Evolutionary conservation across 2,113 vertebrate species (phyloP), one percentile per base, ranked within the genome.

Genomic region (Ammospiza caudacuta): DNA sequence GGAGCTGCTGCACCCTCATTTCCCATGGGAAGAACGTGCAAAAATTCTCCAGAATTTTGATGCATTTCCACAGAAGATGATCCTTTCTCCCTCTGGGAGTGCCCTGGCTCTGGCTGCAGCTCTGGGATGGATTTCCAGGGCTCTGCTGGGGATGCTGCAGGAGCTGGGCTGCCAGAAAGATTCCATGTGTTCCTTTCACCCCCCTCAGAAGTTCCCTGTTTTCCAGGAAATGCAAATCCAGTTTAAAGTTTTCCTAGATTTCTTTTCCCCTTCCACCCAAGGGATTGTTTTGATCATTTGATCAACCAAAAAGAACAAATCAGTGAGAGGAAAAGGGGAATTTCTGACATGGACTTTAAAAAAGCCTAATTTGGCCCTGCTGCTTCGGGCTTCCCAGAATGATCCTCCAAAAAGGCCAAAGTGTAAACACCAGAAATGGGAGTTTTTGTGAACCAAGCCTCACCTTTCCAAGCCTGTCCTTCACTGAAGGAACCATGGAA

Each of bases 11-110:
- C 87, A 51, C 12, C 16, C n/a, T 44, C 33, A 28, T 68, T 92
- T 79, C 43, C 35, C 58, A 5, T 2, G 16, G 62, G 74, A 67
- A 68, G 23, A 58, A 57, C 0, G 0, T 5, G 44, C 15, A 73
- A 68, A 69, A 24, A 25, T 83, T 83, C 70, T 70, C 28, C 8
- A 39, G 67, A 52, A 87, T 85, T 19, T 19, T 2, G 59, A 39
- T 19, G 35, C 8, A 28, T 62, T 39, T 39, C 59, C 35, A 39
- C 59, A 28, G 59, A 13, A 39, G 28, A 73, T 20, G 35, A 35
- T 44, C 22, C 17, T 57, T 68, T 35, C 35, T 79, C 69, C 70
- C 54, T 66, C 35, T 72, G 77, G 66, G 66, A 29, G 15, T 33
- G 33, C 9, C 31, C 51, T 77, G 63, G 51, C 54, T 76, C 59